Evolutionary conservation across 2,888 invertebrate species (phyloP).

Genomic region (Elegia similella): DNA sequence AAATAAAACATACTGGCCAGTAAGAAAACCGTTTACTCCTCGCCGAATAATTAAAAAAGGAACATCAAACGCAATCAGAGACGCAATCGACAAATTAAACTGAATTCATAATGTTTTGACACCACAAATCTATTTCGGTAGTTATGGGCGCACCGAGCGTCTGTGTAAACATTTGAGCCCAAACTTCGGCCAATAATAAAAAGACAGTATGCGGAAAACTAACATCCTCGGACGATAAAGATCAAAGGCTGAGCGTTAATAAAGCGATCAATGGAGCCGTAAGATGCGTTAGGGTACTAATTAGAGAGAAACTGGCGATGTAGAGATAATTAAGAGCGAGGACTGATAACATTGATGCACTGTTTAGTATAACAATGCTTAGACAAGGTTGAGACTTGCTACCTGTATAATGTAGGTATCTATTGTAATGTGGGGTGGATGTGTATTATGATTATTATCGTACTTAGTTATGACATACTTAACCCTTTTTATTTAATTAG

Average conservation of each 20-base stretch:
- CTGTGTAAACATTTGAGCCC: constrained; percentile 77
- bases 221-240: constrained; percentile 76
- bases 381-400: too few species aligned
- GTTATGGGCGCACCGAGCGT: constrained; percentile 57
- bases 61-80: constrained; percentile 27
- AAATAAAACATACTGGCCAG: constrained; percentile 12
- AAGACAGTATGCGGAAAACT: constrained; percentile 81
- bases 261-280: constrained; percentile 72
- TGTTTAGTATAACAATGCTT: background rate
- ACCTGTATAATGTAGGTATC: too few species aligned
- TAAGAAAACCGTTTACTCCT: constrained; percentile 9
- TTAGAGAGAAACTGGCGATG: constrained; percentile 42
- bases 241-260: constrained; percentile 69
- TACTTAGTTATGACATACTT: too few species aligned
- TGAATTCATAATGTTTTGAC: constrained; percentile 70
- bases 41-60: constrained; percentile 14
- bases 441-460: too few species aligned
- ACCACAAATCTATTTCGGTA: constrained; percentile 76
- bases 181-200: constrained; percentile 80
- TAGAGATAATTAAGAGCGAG: constrained; percentile 14
- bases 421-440: too few species aligned
- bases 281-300: constrained; percentile 60
- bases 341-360: background rate
- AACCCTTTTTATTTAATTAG: too few species aligned
- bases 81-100: constrained; percentile 53